These are phyloP conservation scores for Xiphophorus birchmanni DNA, from an alignment of 2,797 vertebrate species.

Conservation along the genomic window DNA sequence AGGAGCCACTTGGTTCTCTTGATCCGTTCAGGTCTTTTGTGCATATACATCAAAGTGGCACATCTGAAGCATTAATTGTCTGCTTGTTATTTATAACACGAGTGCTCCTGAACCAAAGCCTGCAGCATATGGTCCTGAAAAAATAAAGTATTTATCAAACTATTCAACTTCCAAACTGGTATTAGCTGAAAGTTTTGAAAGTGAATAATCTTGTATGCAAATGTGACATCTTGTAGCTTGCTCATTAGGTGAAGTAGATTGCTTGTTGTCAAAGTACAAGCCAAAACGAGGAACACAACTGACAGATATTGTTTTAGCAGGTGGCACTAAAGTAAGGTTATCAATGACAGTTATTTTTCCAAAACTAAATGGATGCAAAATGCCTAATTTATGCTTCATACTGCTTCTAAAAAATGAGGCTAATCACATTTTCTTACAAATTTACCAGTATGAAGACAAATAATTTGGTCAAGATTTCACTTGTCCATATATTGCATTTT, in stretches of 20 bases:
- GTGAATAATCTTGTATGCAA: constrained; percentile 4
- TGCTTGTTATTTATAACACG: constrained; percentile 7
- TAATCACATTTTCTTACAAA: not conserved
- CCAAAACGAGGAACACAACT: not conserved
- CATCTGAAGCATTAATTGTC: constrained; percentile 10
- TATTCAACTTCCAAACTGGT: not conserved
- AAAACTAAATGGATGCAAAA: not conserved
- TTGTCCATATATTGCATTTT: not conserved
- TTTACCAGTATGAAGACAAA: not conserved
- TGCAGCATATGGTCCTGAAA: not conserved
- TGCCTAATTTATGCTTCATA: not conserved
- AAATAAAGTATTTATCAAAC: not conserved
- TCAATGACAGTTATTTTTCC: not conserved
- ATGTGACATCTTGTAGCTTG: constrained; percentile 5
- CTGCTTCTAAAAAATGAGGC: not conserved
- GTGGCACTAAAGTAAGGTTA: not conserved
- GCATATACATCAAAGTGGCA: constrained; percentile 9
- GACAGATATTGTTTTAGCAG: not conserved
- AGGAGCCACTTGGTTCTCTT: not conserved
- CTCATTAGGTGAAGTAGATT: not conserved
- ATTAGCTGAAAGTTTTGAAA: constrained; percentile 1
- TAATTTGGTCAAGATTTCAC: not conserved
- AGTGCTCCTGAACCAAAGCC: not conserved
- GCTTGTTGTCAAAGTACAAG: not conserved
- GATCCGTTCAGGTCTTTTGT: constrained; percentile 11